Base-by-base conservation (phyloP, 2,888 invertebrate genomes). In the Caenorhabditis sp. region DNA sequence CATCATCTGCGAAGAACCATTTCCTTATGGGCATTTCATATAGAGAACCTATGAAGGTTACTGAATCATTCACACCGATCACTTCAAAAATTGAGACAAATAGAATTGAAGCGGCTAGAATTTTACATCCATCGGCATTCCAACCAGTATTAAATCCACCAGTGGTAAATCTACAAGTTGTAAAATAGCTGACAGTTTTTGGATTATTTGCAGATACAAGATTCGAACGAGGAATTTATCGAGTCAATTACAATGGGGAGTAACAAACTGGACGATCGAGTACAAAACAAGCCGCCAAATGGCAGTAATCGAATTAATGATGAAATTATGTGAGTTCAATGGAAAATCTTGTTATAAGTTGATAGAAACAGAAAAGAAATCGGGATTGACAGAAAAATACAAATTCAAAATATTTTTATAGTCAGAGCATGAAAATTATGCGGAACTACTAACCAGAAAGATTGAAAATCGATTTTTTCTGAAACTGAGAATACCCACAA, bases 11-110 rank as follows among this genome's bases (percentile, higher is more conserved):
- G 0, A 49, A 56, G 0, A 62, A 72, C 26, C 81, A 78, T 27
- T 81, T 81, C 59, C 54, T 81, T 0, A 69, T 76, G 69, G 70
- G 63, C 5, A 75, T 81, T 10, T 77, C 77, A 36, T 78, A 70
- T 58, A 67, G 76, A 49, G 71, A 72, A 27, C 43, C 63, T 7
- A 17, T 49, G 17, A 31, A 50, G 20, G 4, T 10, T 27, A 20
- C 31, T 10, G 21, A 25, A n/a, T 21, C 20, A 3, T 21, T n/a
- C n/a, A 49, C n/a, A 3, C 23, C 61, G 7, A 53, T 52, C 36
- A 21, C 25, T 8, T 1, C 8, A 21, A 59, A 36, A 23, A n/a
- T 60, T 52, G 61, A 61, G 25, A 64, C 43, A n/a, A 69, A 69
- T 52, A 36, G 64, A 61, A 65, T 70, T 43, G 70, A 70, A 62